Conservation (phyloP, 2,797 vertebrate genomes). For the Sibirionetta formosa region DNA sequence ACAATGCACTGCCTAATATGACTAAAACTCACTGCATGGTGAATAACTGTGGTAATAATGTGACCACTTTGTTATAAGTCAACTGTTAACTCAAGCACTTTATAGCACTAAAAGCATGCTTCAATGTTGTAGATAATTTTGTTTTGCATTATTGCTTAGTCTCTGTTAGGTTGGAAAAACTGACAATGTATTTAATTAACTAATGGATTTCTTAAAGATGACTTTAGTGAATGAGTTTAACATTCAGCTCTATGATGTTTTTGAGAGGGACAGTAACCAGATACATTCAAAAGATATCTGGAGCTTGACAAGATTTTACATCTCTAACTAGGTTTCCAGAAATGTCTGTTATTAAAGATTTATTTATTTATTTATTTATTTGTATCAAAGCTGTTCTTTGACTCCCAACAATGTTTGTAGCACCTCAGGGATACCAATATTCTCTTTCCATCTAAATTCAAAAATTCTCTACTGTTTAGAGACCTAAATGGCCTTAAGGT, state of each 20-base stretch:
- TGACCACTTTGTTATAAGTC: not conserved
- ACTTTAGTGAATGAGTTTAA: not conserved
- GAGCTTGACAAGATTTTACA: not conserved
- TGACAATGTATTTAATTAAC: not conserved
- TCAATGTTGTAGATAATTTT: not conserved
- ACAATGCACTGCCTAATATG: not conserved
- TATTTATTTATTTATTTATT: not conserved
- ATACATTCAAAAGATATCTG: not conserved
- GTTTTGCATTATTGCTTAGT: not conserved
- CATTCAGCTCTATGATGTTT: not conserved
- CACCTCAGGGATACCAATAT: not conserved
- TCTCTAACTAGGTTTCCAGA: not conserved
- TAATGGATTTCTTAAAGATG: not conserved
- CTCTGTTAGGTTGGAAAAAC: not conserved
- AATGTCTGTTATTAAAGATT: not conserved
- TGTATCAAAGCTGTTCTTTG: not conserved
- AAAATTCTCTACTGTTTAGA: not conserved
- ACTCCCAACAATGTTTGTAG: not conserved
- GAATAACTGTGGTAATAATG: not conserved
- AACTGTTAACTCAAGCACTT: not conserved
- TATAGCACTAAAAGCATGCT: not conserved
- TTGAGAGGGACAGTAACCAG: not conserved
- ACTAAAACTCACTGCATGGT: not conserved
- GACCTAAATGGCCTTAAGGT: not conserved
- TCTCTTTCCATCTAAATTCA: not conserved